Percentiles rank a stretch among this genome's conserved stretches.
These are phyloP conservation scores for Melospiza melodia DNA, from an alignment of 2,113 vertebrate genomes.

Conservation along the genomic window DNA sequence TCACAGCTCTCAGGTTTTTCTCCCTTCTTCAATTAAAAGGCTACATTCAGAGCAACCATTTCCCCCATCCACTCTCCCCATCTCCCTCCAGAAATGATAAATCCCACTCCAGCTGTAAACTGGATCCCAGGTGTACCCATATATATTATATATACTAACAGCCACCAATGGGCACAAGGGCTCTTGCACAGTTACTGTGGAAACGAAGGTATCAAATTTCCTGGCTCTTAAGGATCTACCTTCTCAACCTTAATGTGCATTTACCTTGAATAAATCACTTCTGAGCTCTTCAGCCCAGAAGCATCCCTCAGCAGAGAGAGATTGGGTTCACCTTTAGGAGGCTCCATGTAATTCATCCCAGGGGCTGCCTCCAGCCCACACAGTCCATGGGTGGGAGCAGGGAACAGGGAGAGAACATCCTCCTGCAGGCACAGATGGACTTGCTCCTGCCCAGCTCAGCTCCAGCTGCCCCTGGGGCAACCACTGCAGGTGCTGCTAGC, in stretches of 20 bases:
- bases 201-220: conserved; percentile 48
- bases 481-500: neutral
- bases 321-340: neutral
- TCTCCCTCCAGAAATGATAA: conserved; percentile 7
- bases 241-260: neutral
- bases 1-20: neutral
- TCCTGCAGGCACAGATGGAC: neutral
- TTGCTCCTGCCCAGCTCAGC: neutral
- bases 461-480: neutral
- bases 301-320: fast-evolving
- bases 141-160: conserved; percentile 30
- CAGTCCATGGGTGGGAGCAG: neutral
- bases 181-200: conserved; percentile 58
- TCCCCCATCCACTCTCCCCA: neutral
- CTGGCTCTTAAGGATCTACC: conserved; percentile 5
- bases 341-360: neutral
- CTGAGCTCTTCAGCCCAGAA: neutral
- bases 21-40: conserved; percentile 19
- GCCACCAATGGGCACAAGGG: conserved; percentile 28
- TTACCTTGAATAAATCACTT: conserved; percentile 40
- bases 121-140: conserved; percentile 15
- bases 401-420: neutral
- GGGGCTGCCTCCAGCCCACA: neutral
- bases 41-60: neutral
- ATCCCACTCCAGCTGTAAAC: conserved; percentile 28